Conservation (phyloP, 1,140 invertebrate genomes). For the Ips nitidus region DNA sequence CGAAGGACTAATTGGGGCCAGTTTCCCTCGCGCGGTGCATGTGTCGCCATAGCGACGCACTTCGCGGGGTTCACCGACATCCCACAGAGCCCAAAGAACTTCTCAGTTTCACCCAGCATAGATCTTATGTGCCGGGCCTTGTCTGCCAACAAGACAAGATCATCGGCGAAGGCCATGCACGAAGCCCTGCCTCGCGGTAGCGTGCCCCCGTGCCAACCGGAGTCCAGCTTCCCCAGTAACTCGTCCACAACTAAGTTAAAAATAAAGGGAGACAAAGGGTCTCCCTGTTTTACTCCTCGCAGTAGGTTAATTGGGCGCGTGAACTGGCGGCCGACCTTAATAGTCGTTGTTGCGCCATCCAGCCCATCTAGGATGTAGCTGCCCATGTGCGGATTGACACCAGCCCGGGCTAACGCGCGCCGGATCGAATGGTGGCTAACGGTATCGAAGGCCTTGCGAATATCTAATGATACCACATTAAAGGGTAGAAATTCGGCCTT, state of each 20-base stretch:
- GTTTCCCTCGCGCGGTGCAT: not conserved
- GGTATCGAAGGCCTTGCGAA: slow-evolving; percentile 36
- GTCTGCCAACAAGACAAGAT: slow-evolving; percentile 47
- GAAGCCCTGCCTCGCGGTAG: too few relatives aligned
- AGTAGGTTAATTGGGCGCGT: too few relatives aligned
- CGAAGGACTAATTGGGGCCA: not conserved
- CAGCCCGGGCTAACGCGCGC: not conserved
- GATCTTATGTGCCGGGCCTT: not conserved
- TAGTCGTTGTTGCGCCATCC: slow-evolving; percentile 10
- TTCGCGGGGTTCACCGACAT: too few relatives aligned
- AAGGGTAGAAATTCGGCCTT: not conserved
- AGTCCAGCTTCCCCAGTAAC: too few relatives aligned
- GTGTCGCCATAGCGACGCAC: too few relatives aligned
- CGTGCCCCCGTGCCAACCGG: too few relatives aligned
- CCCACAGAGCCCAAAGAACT: not conserved
- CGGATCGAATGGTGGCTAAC: slow-evolving; percentile 12
- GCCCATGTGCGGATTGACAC: slow-evolving; percentile 1
- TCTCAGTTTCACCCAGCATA: not conserved
- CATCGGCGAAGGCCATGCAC: slow-evolving; percentile 43
- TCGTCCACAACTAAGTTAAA: too few relatives aligned
- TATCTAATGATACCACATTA: slow-evolving; percentile 47
- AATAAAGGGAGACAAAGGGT: too few relatives aligned
- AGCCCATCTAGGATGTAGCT: slow-evolving; percentile 33
- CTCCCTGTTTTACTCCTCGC: too few relatives aligned
- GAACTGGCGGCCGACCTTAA: too few relatives aligned